Percentiles rank a stretch among this genome's conserved stretches.
These are phyloP conservation scores for Rhea americana DNA, from an alignment of 2,113 vertebrate genomes.

Conservation along the genomic window DNA sequence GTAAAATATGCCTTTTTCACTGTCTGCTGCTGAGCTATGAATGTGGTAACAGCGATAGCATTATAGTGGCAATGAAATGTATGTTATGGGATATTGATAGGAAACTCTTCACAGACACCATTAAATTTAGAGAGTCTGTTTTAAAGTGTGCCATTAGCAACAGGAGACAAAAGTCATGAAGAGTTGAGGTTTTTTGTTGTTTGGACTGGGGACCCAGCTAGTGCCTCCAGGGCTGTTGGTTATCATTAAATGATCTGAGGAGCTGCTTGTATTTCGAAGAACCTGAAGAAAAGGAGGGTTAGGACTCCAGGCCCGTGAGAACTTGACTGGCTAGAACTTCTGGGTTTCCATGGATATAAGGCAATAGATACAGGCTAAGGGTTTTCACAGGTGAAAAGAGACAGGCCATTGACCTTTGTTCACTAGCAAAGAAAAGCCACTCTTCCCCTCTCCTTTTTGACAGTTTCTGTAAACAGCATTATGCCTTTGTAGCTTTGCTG, in stretches of 20 bases:
- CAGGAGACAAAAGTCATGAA: neutral
- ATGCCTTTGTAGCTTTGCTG: neutral
- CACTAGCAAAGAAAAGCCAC: neutral
- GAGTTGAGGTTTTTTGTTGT: neutral
- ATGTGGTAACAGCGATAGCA: neutral
- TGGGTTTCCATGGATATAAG: neutral
- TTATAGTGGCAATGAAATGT: neutral
- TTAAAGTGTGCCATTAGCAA: neutral
- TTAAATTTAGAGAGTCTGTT: neutral
- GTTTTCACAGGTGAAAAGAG: neutral
- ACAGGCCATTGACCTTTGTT: neutral
- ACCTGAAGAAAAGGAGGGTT: neutral
- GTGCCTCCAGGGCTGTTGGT: neutral
- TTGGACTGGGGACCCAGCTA: neutral
- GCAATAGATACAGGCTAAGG: neutral
- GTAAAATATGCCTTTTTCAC: slow-evolving; percentile 29
- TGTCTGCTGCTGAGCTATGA: slow-evolving; percentile 28
- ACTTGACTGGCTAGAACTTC: neutral
- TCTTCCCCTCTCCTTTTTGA: neutral
- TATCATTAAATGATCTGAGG: neutral
- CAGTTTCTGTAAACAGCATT: neutral
- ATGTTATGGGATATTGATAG: slow-evolving; percentile 23
- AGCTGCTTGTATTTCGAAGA: neutral
- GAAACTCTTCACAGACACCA: neutral
- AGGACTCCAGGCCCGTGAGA: neutral